Evolutionary conservation across 2,797 vertebrate species (phyloP).

Genomic region (Poecilia picta): DNA sequence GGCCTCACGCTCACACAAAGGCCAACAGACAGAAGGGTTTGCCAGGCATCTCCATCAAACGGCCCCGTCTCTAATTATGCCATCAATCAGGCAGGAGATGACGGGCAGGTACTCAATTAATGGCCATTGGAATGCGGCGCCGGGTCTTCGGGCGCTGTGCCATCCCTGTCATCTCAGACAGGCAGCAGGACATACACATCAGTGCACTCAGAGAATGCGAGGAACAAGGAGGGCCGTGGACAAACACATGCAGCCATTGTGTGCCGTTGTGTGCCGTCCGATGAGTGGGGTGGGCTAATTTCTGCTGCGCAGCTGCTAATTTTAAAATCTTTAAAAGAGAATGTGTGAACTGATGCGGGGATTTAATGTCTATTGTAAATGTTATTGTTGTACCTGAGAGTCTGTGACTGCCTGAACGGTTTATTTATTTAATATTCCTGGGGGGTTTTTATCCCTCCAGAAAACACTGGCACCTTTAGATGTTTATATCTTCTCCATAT

Average conservation of each 20-base stretch:
- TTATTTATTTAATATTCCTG: neutral
- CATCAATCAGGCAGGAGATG: constrained; percentile 76
- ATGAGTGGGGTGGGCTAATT: constrained; percentile 34
- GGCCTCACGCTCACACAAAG: constrained; percentile 66
- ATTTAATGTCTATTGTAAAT: neutral
- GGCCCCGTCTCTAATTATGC: constrained; percentile 74
- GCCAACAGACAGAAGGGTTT: constrained; percentile 67
- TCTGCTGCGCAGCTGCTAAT: constrained; percentile 11
- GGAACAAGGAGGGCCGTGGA: constrained; percentile 25
- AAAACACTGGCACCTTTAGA: too few relatives aligned
- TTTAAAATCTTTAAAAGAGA: constrained; percentile 17
- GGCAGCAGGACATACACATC: constrained; percentile 64
- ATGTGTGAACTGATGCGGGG: constrained; percentile 2
- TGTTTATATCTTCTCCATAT: neutral
- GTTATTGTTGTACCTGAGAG: neutral
- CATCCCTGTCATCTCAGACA: constrained; percentile 69
- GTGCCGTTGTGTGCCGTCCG: constrained; percentile 31
- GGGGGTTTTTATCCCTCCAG: neutral
- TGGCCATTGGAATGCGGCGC: constrained; percentile 67
- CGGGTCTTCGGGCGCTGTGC: constrained; percentile 57
- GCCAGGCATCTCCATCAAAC: constrained; percentile 75
- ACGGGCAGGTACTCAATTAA: constrained; percentile 78
- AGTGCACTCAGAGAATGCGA: constrained; percentile 54
- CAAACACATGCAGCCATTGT: constrained; percentile 57
- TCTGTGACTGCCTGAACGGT: neutral